phyloP scores from a whole-genome alignment of 1,140 invertebrate species.

The Oncopeltus fasciatus region DNA sequence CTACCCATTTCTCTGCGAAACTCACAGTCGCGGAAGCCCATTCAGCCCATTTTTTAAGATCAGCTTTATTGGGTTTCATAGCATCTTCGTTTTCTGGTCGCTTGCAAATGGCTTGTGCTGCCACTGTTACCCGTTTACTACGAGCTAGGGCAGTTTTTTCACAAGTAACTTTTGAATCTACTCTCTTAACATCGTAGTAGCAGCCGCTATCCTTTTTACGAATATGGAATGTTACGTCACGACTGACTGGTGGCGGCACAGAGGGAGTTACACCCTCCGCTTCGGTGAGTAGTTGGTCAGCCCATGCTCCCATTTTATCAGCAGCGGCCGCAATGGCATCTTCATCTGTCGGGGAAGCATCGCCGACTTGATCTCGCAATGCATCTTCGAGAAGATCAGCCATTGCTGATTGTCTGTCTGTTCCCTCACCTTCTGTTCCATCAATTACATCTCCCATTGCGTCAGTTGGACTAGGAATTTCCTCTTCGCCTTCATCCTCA shows the following conservation, averaged over 20 bases:
- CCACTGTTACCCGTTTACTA: too few species aligned
- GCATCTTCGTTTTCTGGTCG: neutral
- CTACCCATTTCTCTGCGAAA: slow-evolving; percentile 11
- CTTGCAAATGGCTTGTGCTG: neutral
- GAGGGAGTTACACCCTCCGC: neutral
- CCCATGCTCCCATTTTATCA: neutral
- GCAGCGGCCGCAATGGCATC: neutral
- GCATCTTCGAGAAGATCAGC: neutral
- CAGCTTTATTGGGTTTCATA: neutral
- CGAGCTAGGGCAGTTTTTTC: neutral
- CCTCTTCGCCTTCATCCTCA: neutral
- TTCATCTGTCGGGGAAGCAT: neutral
- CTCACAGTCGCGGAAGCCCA: slow-evolving; percentile 5
- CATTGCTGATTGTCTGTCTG: neutral
- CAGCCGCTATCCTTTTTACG: neutral
- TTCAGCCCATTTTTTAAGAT: slow-evolving; percentile 9
- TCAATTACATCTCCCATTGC: neutral
- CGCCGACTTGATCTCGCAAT: neutral
- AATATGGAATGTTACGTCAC: neutral
- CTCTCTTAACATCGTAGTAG: neutral
- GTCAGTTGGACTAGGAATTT: neutral
- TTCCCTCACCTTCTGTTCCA: neutral
- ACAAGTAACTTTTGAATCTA: neutral
- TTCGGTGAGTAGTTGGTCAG: neutral
- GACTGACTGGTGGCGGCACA: neutral